These are phyloP conservation scores for Polyodon spathula DNA, from an alignment of 2,113 vertebrate species.

Conservation along the genomic window DNA sequence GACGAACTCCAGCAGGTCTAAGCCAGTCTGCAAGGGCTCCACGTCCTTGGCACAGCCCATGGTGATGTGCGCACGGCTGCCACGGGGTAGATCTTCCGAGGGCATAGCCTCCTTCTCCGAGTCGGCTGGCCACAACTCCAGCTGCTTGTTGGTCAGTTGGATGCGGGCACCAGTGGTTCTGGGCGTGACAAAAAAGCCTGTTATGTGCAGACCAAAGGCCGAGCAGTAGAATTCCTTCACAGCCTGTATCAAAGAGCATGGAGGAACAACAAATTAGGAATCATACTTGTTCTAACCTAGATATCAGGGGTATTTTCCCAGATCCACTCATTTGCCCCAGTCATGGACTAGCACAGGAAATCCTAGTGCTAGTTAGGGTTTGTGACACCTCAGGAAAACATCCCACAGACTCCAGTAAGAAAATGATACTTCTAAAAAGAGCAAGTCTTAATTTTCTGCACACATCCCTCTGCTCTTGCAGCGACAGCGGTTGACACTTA, in stretches of 20 bases:
- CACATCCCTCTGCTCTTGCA: too few species aligned
- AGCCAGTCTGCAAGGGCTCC: slow-evolving; percentile 70
- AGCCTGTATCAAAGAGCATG: slow-evolving; percentile 40
- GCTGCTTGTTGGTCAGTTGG: slow-evolving; percentile 67
- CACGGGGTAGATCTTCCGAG: slow-evolving; percentile 44
- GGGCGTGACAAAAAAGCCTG: slow-evolving; percentile 80
- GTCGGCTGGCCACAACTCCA: slow-evolving; percentile 70
- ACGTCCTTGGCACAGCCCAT: slow-evolving; percentile 70
- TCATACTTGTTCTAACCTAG: background rate
- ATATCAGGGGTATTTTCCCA: background rate
- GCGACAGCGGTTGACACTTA: background rate
- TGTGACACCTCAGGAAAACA: too few species aligned
- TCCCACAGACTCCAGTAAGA: too few species aligned
- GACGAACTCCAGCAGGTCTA: slow-evolving; percentile 81
- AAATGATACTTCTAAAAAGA: too few species aligned
- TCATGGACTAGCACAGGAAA: too few species aligned
- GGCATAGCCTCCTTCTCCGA: slow-evolving; percentile 58
- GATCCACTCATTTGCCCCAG: too few species aligned
- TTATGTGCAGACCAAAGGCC: slow-evolving; percentile 64
- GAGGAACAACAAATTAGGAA: background rate
- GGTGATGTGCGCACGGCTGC: slow-evolving; percentile 83
- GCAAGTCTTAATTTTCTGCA: too few species aligned
- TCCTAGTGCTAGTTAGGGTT: too few species aligned
- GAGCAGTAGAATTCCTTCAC: slow-evolving; percentile 62
- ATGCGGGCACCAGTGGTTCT: slow-evolving; percentile 77